These are phyloP conservation scores for Phalacrocorax pelagicus DNA, from an alignment of 2,113 vertebrate species.

Conservation along the genomic window DNA sequence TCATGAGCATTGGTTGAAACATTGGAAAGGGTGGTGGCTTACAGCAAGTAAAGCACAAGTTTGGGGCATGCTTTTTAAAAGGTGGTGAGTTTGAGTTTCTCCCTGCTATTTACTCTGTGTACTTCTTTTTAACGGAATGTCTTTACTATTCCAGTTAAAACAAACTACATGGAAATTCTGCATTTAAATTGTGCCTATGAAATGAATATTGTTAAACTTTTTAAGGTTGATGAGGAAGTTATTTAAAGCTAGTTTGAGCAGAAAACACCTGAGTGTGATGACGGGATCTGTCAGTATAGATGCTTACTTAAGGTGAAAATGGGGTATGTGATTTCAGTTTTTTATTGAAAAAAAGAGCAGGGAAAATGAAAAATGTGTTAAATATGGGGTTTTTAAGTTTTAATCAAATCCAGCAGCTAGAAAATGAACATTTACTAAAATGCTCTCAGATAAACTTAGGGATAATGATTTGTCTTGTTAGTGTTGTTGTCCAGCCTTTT, in stretches of 20 bases:
- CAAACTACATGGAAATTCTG: background rate
- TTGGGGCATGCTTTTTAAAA: background rate
- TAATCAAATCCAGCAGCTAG: background rate
- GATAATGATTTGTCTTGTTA: background rate
- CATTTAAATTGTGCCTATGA: background rate
- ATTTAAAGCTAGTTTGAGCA: background rate
- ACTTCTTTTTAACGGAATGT: background rate
- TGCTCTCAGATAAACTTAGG: background rate
- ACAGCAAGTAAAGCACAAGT: background rate
- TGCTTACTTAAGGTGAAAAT: background rate
- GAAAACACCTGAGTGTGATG: background rate
- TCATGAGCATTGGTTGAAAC: background rate
- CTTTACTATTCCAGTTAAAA: background rate
- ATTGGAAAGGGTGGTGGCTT: background rate
- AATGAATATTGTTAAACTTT: background rate
- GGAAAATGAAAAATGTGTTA: background rate
- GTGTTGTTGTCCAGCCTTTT: background rate
- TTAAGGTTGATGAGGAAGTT: background rate
- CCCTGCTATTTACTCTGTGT: background rate
- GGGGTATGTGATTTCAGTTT: background rate
- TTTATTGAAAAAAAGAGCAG: background rate
- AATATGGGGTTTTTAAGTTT: background rate
- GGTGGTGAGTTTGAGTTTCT: background rate
- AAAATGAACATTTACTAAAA: background rate
- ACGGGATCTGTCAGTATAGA: background rate